These are phyloP conservation scores for Creontiades dilutus DNA, from an alignment of 2,888 invertebrate genomes.

Conservation along the genomic window DNA sequence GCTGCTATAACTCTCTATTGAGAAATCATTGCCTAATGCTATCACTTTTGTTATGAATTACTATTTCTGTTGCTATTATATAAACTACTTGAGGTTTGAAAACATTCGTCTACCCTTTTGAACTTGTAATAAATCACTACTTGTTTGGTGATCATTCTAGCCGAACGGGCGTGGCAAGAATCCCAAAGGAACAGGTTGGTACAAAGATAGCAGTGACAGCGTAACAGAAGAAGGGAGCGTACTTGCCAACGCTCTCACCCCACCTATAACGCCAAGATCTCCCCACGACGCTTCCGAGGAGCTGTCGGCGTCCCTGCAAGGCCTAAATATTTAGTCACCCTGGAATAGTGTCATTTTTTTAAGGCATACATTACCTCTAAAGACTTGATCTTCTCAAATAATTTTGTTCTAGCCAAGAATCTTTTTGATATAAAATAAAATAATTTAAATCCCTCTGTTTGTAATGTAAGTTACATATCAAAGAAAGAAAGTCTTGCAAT, in stretches of 20 bases:
- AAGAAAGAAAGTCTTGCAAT: neutral
- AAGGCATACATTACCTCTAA: slow-evolving; percentile 20
- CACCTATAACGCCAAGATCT: slow-evolving; percentile 50
- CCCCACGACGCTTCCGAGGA: slow-evolving; percentile 52
- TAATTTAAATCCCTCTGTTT: slow-evolving; percentile 14
- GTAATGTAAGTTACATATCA: neutral
- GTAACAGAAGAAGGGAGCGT: slow-evolving; percentile 42
- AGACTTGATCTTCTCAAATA: slow-evolving; percentile 17
- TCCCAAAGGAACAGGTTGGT: slow-evolving; percentile 19
- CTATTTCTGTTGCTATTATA: too few species aligned
- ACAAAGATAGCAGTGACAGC: slow-evolving; percentile 1
- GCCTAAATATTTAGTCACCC: slow-evolving; percentile 43
- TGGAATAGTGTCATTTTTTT: neutral
- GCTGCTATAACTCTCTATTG: too few species aligned
- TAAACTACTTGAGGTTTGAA: too few species aligned
- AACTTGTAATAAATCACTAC: too few species aligned
- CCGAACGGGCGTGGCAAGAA: neutral
- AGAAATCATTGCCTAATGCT: too few species aligned
- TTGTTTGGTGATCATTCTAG: too few species aligned
- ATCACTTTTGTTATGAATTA: too few species aligned
- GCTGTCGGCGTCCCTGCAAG: slow-evolving; percentile 34
- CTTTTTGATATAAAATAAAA: slow-evolving; percentile 43
- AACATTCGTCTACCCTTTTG: too few species aligned
- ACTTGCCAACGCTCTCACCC: slow-evolving; percentile 43
- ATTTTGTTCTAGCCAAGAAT: slow-evolving; percentile 9